Evolutionary conservation across 2,113 vertebrate genomes (phyloP), one percentile per base, ranked within the genome.

Genomic region (Perca fluviatilis): DNA sequence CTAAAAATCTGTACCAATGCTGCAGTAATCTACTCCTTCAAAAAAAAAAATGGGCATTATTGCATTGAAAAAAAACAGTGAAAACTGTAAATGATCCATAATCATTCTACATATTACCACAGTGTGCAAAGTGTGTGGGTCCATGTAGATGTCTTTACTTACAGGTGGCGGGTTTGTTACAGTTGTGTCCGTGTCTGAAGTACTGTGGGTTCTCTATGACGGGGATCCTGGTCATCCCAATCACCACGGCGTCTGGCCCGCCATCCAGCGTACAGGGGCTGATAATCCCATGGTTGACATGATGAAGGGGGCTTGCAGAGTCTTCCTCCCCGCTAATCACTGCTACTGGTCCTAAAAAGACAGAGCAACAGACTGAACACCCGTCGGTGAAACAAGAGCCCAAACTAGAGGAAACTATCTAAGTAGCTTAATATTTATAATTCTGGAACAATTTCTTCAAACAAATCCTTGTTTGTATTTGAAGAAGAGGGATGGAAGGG

Each of bases 201-300:
- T 99, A 99, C 92, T 99, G 98, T 0, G 98, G 98, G 82, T 99
- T 99, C 93, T 99, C 98, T 0, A 99, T 99, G 86, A 99, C 97
- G 0, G 98, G 98, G 81, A 99, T 99, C 14, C 97, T 95, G 3
- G 96, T 98, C 98, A 99, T 98, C 72, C 98, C 98, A 0, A 99
- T 99, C 78, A 98, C 97, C 83, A 99, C 98, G 0, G 98, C 96
- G 64, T 99, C 97, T 0, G 96, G 94, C 14, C 97, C 97, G 0
- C 96, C 92, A 0, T 99, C 98, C 92, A 99, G 84, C 0, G 97
- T 96, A 0, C 97, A 99, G 3, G 97, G 97, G 0, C 97, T 97
- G 4, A 98, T 97, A 87, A 99, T 97, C 27, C 97, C 98, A 0
- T 99, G 97, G 93, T 99, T 99, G 77, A 99, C 98, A 79, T 99